These are phyloP conservation scores for Dichetophora obliterata DNA, from an alignment of 2,888 invertebrate genomes.

Conservation along the genomic window DNA sequence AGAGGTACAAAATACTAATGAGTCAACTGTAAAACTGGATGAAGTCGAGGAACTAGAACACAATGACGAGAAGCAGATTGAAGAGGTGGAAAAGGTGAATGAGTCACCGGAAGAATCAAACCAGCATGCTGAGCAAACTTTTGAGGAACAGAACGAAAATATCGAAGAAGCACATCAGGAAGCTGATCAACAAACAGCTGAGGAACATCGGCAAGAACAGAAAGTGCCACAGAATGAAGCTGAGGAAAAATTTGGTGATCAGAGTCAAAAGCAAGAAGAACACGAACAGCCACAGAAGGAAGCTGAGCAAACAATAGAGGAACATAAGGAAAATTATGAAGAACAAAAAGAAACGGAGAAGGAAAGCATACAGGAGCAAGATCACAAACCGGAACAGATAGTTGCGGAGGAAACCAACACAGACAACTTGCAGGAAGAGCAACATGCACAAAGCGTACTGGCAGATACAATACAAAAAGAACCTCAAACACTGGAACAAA, in stretches of 20 bases:
- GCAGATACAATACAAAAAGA: neutral
- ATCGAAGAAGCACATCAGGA: neutral
- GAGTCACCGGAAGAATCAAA: neutral
- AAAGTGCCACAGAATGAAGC: constrained; percentile 15
- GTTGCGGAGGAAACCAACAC: neutral
- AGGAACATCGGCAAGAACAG: neutral
- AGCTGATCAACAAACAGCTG: neutral
- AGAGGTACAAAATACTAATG: constrained; percentile 12
- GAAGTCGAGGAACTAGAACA: no score
- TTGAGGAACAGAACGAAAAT: neutral
- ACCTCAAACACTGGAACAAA: neutral
- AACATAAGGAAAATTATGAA: neutral
- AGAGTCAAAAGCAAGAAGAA: neutral
- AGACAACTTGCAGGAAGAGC: neutral
- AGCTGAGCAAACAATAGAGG: constrained; percentile 5
- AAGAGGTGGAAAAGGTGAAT: no score
- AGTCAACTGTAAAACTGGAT: no score
- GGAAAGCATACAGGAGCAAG: neutral
- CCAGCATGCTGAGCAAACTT: neutral
- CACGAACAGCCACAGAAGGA: neutral
- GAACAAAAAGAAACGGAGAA: neutral
- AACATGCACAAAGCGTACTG: neutral
- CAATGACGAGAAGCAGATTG: no score
- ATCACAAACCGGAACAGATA: neutral
- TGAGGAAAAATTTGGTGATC: constrained; percentile 4